These are phyloP conservation scores for Catonia carolina DNA, from an alignment of 2,888 invertebrate genomes.

Conservation along the genomic window DNA sequence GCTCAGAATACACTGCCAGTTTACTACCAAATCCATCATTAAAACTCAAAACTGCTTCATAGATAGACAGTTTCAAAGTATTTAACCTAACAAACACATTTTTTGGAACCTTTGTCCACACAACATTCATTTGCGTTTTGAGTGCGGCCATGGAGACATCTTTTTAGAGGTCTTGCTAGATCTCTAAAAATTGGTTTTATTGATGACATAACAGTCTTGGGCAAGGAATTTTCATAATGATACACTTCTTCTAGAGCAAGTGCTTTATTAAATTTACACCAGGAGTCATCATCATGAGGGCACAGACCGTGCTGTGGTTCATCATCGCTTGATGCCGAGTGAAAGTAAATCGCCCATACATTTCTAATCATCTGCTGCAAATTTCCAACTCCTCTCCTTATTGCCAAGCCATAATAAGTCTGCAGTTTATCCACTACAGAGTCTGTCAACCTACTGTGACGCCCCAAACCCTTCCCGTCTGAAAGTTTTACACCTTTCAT, in stretches of 20 bases:
- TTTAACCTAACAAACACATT: too few species aligned
- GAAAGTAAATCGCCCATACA: slow-evolving; percentile 34
- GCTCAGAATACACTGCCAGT: too few species aligned
- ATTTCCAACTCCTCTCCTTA: slow-evolving; percentile 30
- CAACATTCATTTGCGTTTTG: not conserved
- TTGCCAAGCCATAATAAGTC: slow-evolving; percentile 34
- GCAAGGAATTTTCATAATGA: not conserved
- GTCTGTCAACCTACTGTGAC: slow-evolving; percentile 31
- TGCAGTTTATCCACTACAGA: slow-evolving; percentile 32
- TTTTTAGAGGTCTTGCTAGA: not conserved
- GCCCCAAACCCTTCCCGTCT: slow-evolving; percentile 24
- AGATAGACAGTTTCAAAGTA: too few species aligned
- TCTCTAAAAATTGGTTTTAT: not conserved
- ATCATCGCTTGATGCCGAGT: slow-evolving; percentile 28
- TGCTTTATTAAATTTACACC: not conserved
- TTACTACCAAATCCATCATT: too few species aligned
- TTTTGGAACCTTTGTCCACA: not conserved
- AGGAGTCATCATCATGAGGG: not conserved
- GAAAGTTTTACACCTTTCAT: not conserved
- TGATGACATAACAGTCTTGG: not conserved
- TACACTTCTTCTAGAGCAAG: not conserved
- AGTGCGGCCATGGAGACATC: not conserved
- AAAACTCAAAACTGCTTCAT: too few species aligned
- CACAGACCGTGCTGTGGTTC: not conserved
- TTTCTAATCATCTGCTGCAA: slow-evolving; percentile 32